These are phyloP conservation scores for Habrosyne pyritoides DNA, from an alignment of 2,888 invertebrate genomes.

Conservation along the genomic window DNA sequence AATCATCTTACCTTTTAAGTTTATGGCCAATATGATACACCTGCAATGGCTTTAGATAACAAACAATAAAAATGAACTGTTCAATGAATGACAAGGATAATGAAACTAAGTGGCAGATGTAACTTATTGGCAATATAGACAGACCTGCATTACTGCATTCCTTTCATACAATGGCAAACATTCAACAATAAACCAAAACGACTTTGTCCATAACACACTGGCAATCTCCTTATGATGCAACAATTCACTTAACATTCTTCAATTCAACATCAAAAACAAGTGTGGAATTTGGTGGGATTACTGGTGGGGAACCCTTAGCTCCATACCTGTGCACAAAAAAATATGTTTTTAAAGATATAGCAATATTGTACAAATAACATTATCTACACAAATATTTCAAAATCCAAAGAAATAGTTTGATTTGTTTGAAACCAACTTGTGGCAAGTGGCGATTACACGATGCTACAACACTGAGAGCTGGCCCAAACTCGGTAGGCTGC, in stretches of 20 bases:
- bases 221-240: conserved; percentile 32
- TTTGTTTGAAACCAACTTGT: too few species aligned
- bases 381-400: background rate
- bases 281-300: conserved; percentile 94
- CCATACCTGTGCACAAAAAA: conserved; percentile 84
- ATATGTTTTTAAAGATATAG: conserved; percentile 5
- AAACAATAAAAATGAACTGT: conserved; percentile 8
- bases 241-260: conserved; percentile 87
- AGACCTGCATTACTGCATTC: conserved; percentile 38
- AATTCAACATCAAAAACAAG: conserved; percentile 96
- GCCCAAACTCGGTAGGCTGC: too few species aligned
- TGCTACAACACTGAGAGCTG: too few species aligned
- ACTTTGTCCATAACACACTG: conserved; percentile 50
- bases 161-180: conserved; percentile 50
- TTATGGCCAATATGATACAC: conserved; percentile 44
- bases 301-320: conserved; percentile 90
- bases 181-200: conserved; percentile 49
- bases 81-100: background rate
- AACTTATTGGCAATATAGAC: conserved; percentile 28
- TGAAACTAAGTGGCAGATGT: conserved; percentile 28
- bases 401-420: background rate
- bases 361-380: conserved; percentile 3
- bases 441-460: too few species aligned
- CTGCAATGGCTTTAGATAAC: conserved; percentile 32
- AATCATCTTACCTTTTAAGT: conserved; percentile 37